These are phyloP conservation scores for Halictus quadricinctus DNA, from an alignment of 2,888 invertebrate genomes.

Conservation along the genomic window DNA sequence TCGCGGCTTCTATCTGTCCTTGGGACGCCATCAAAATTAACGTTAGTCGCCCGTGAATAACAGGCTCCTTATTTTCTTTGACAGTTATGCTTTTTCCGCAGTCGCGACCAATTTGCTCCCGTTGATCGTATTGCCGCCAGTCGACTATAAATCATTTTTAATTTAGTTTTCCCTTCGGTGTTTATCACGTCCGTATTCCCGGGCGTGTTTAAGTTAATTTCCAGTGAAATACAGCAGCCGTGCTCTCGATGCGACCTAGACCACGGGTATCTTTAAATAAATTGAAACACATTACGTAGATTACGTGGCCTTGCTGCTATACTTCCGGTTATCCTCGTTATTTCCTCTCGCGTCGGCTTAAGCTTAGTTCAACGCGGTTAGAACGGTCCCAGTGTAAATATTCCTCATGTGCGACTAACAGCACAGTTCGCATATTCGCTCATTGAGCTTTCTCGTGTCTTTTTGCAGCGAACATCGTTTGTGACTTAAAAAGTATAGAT, in stretches of 20 bases:
- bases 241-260: constrained; percentile 42
- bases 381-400: neutral
- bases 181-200: constrained; percentile 22
- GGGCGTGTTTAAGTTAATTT: constrained; percentile 47
- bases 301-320: constrained; percentile 34
- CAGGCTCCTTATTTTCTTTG: constrained; percentile 20
- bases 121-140: neutral
- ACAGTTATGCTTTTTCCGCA: constrained; percentile 34
- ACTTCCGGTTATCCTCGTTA: constrained; percentile 35
- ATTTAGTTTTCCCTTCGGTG: constrained; percentile 23
- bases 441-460: too few relatives aligned
- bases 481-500: too few relatives aligned
- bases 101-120: constrained; percentile 37
- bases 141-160: constrained; percentile 49
- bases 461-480: too few relatives aligned
- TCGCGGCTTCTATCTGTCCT: constrained; percentile 26
- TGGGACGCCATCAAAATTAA: constrained; percentile 44
- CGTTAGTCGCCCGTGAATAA: constrained; percentile 15
- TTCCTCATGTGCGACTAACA: neutral
- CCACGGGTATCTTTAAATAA: constrained; percentile 40
- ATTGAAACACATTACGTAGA: constrained; percentile 48
- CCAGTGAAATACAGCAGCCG: constrained; percentile 35
- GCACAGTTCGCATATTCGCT: neutral
- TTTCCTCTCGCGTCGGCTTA: neutral
- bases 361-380: neutral